phyloP scores from a whole-genome alignment of 2,113 vertebrate species.

The Clarias macrocephalus region DNA sequence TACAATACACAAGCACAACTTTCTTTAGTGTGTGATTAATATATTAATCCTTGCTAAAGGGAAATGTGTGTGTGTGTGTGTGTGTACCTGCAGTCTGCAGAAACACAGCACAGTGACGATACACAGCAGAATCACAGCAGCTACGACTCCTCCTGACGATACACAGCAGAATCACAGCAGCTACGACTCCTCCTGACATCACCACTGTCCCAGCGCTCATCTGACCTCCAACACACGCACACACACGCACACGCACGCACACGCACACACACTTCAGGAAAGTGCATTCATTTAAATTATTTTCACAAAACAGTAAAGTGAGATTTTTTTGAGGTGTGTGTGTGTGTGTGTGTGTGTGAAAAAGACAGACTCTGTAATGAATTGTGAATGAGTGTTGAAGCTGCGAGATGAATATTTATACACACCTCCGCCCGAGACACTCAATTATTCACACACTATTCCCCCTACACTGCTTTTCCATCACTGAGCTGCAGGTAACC shows the following conservation, averaged over 20 bases:
- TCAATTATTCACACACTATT: conserved; percentile 6
- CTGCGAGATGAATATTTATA: neutral
- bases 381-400: conserved; percentile 11
- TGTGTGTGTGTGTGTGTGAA: neutral
- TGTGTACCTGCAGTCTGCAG: conserved; percentile 91
- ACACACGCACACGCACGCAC: conserved; percentile 16
- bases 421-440: neutral
- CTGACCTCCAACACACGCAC: conserved; percentile 87
- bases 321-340: neutral
- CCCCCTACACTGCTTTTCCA: conserved; percentile 7
- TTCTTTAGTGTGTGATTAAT: neutral
- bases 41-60: no score
- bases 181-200: conserved; percentile 96
- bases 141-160: no score
- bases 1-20: neutral
- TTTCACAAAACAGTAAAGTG: neutral
- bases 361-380: neutral
- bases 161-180: no score
- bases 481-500: neutral
- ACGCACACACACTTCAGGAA: neutral
- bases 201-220: conserved; percentile 99
- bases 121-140: conserved; percentile 94
- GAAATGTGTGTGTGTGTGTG: neutral
- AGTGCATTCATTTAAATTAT: neutral
- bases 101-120: conserved; percentile 96